A percentile compares a stretch with the other conserved stretches of the same genome.
Evolutionary conservation across 2,113 vertebrate species (phyloP).

Genomic region (Tenrec ecaudatus): DNA sequence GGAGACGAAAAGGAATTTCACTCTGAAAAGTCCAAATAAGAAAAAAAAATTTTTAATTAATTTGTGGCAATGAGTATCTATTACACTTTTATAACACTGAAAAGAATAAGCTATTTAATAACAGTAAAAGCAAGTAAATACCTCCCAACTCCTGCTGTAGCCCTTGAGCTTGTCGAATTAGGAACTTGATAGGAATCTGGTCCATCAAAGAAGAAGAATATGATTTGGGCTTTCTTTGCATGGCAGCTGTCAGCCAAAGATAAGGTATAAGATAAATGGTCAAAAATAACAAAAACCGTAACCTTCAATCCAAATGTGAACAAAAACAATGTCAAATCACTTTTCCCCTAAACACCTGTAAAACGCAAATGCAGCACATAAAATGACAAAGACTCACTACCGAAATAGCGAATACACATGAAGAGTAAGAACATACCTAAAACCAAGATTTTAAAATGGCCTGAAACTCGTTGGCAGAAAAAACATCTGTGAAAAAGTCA

Average conservation of each 20-base stretch:
- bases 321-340: constrained; percentile 48
- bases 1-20: constrained; percentile 25
- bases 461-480: background rate
- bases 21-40: background rate
- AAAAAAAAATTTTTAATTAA: background rate
- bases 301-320: constrained; percentile 53
- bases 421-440: constrained; percentile 27
- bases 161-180: constrained; percentile 97
- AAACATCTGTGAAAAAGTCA: too few relatives aligned
- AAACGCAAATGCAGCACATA: background rate
- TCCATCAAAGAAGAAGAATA: constrained; percentile 98
- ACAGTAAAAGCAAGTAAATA: constrained; percentile 78
- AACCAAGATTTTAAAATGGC: constrained; percentile 5
- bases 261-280: background rate
- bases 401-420: background rate
- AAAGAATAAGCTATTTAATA: background rate
- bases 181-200: constrained; percentile 98
- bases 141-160: constrained; percentile 97
- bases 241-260: constrained; percentile 88
- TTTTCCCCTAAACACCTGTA: constrained; percentile 33
- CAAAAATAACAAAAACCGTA: constrained; percentile 55
- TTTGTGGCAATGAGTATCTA: constrained; percentile 22
- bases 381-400: constrained; percentile 2
- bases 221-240: constrained; percentile 97
- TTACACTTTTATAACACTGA: constrained; percentile 1